These are phyloP conservation scores for Macropodus opercularis DNA, from an alignment of 2,797 vertebrate species.

Conservation along the genomic window DNA sequence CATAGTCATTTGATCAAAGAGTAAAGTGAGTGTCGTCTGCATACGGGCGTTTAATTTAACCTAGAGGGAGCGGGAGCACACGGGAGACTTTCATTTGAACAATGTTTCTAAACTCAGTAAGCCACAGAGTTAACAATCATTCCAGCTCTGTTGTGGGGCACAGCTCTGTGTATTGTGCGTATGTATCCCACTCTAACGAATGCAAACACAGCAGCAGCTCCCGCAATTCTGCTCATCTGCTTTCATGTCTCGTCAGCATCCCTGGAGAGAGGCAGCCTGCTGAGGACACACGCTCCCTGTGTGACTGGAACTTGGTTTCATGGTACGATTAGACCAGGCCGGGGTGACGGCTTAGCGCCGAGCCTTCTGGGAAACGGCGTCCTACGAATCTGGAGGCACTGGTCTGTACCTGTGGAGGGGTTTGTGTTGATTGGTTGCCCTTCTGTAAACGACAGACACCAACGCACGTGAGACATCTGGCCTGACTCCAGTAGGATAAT, in stretches of 20 bases:
- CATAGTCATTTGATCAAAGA: too few relatives aligned
- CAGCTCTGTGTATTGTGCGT: slow-evolving; percentile 6
- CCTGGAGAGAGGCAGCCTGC: slow-evolving; percentile 25
- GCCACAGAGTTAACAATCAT: slow-evolving; percentile 1
- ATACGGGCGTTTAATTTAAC: neutral
- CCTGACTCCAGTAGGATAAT: slow-evolving; percentile 59
- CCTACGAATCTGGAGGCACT: too few relatives aligned
- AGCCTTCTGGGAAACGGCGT: too few relatives aligned
- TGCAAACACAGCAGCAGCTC: slow-evolving; percentile 37
- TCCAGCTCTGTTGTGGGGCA: too few relatives aligned
- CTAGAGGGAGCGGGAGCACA: too few relatives aligned
- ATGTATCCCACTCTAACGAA: slow-evolving; percentile 12
- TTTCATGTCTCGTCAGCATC: slow-evolving; percentile 23
- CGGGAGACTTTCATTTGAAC: neutral
- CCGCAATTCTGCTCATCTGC: slow-evolving; percentile 21
- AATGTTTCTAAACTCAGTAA: neutral
- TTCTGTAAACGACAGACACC: slow-evolving; percentile 1
- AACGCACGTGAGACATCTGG: slow-evolving; percentile 32
- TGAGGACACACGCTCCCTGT: slow-evolving; percentile 11
- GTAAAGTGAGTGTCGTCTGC: neutral
- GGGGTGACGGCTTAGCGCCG: too few relatives aligned
- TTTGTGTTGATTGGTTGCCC: slow-evolving; percentile 23
- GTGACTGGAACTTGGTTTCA: too few relatives aligned
- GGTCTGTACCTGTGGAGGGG: slow-evolving; percentile 9
- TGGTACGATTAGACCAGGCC: too few relatives aligned